phyloP scores from a whole-genome alignment of 2,113 vertebrate genomes.

The Uropsilus gracilis region DNA sequence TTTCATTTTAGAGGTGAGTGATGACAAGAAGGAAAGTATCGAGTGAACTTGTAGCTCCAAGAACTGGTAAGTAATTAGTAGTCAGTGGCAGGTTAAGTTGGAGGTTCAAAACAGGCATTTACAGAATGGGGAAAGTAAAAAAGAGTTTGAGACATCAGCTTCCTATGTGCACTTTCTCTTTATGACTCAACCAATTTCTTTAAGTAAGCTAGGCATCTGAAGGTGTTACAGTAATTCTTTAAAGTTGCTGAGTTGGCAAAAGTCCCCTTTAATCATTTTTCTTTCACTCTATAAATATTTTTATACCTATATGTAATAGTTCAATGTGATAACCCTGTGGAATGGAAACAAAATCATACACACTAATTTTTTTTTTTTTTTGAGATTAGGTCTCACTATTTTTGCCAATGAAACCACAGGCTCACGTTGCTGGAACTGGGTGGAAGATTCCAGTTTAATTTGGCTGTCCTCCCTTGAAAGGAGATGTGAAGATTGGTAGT shows the following conservation, averaged over 20 bases:
- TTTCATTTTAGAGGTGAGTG: not conserved
- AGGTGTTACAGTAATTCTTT: not conserved
- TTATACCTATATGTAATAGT: not conserved
- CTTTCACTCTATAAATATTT: slow-evolving; percentile 11
- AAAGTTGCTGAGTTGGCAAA: slow-evolving; percentile 4
- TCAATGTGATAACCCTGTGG: not conserved
- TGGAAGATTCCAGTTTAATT: not conserved
- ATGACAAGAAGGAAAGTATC: not conserved
- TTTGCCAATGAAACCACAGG: no score
- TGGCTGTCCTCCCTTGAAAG: not conserved
- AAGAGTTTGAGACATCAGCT: not conserved
- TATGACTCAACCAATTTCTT: slow-evolving; percentile 1
- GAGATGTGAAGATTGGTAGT: not conserved
- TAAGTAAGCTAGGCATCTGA: not conserved
- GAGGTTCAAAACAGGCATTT: slow-evolving; percentile 4
- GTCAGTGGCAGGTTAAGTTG: not conserved
- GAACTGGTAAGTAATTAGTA: not conserved
- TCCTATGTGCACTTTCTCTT: not conserved
- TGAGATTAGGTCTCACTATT: no score
- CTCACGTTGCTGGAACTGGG: no score
- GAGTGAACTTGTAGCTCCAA: not conserved
- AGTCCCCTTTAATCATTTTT: not conserved
- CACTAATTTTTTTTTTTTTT: no score
- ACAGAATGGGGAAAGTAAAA: not conserved
- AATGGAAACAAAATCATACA: not conserved